Base-by-base conservation (phyloP, 2,113 vertebrate species). In the Heliornis fulica region DNA sequence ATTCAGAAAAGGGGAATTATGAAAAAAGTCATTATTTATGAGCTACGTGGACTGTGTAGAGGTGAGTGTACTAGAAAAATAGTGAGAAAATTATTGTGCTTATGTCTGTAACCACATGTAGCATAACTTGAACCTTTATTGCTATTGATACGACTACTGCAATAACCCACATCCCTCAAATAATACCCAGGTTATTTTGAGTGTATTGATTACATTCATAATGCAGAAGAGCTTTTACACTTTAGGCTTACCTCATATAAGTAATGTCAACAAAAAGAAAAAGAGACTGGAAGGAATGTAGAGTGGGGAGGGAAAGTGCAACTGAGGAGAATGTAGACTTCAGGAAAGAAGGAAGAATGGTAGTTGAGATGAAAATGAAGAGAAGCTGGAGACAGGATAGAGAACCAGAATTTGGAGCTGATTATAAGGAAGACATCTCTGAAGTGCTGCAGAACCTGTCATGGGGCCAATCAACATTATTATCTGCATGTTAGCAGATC, bases 81-180 rank as follows among this genome's bases (percentile, higher is more conserved):
- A 34, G 46, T 34, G 74, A 82, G 79, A 48, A 83, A 80, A 80
- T 26, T 10, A 5, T 0, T 68, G 40, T 72, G 40, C 36, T 72
- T 76, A 26, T 29, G 22, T 34, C 3, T 53, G 17, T 48, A 64
- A 34, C 8, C 29, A 36, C 9, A 14, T 14, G 5, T 28, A 29
- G 22, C 10, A 7, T 71, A 61, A 54, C 32, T 82, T 34, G 40
- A 19, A 38, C 17, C 51, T 31, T 66, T 79, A 59, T 45, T 92
- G 78, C 41, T 70, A 2, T 19, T 45, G 36, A 22, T 59, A 28
- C 0, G 2, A 50, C 26, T 25, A 51, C 1, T 13, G 70, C 71
- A 61, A 38, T 70, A 84, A 74, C 9, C 31, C 31, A 31, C 25
- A 78, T 75, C 38, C 45, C 26, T 87, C 21, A n/a, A 16, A 53